Conservation (phyloP, 2,797 vertebrate species). For the Neosalanx taihuensis region DNA sequence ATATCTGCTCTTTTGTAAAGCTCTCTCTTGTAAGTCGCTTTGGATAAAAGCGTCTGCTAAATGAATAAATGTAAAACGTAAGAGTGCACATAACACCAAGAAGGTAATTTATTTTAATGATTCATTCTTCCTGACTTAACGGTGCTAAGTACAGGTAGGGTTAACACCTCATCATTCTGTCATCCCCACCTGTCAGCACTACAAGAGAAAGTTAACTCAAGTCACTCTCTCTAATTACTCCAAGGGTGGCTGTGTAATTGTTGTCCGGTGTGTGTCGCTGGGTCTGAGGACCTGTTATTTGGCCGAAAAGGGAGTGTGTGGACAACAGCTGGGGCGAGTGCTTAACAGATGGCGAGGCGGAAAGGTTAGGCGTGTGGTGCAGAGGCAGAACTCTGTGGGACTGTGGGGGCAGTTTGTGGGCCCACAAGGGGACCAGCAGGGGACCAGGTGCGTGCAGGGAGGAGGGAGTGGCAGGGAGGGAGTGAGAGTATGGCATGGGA, state of each 20-base stretch:
- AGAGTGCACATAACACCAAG: background rate
- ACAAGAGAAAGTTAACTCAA: constrained; percentile 38
- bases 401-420: constrained; percentile 41
- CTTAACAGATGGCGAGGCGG: constrained; percentile 65
- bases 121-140: background rate
- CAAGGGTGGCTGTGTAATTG: constrained; percentile 51
- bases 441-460: constrained; percentile 63
- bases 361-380: constrained; percentile 35
- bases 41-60: too few relatives aligned
- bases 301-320: constrained; percentile 57
- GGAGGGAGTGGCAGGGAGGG: constrained; percentile 53
- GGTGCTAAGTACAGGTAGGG: constrained; percentile 2
- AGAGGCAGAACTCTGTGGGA: constrained; percentile 54
- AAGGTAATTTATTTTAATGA: background rate
- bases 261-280: constrained; percentile 56
- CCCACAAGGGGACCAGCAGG: constrained; percentile 46
- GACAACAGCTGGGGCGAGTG: constrained; percentile 71
- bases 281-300: constrained; percentile 53
- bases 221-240: constrained; percentile 60
- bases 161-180: constrained; percentile 35
- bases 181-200: constrained; percentile 45
- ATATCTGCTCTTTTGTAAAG: too few relatives aligned
- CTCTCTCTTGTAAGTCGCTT: too few relatives aligned
- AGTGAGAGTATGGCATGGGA: constrained; percentile 49
- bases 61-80: too few relatives aligned